Evolutionary conservation across 2,888 invertebrate genomes (phyloP).

Genomic region (Amblyjoppa fuscipennis): DNA sequence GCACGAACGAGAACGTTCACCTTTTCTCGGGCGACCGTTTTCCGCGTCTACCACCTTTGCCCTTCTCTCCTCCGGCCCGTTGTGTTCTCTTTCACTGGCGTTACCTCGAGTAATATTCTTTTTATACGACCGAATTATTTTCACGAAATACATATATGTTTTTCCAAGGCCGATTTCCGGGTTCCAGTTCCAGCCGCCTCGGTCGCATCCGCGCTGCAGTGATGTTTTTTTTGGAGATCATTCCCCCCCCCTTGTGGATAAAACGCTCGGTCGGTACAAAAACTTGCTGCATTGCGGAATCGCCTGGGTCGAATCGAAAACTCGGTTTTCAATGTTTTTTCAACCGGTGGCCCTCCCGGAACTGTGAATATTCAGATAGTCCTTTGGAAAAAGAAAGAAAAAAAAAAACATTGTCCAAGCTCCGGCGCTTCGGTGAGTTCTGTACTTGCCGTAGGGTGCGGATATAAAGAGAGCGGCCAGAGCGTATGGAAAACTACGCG

Average conservation of each 20-base stretch:
- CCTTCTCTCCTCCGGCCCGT: conserved; percentile 5
- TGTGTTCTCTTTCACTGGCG: neutral
- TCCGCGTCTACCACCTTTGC: neutral
- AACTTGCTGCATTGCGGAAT: conserved; percentile 34
- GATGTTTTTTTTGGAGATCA: neutral
- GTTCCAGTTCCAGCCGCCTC: neutral
- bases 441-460: neutral
- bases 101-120: conserved; percentile 1
- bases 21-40: conserved; percentile 24
- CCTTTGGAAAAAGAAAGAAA: neutral
- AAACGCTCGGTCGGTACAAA: conserved; percentile 13
- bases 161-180: neutral
- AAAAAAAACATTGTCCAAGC: conserved; percentile 8
- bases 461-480: neutral
- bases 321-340: conserved; percentile 45
- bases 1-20: conserved; percentile 27
- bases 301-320: conserved; percentile 35
- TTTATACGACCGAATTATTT: neutral
- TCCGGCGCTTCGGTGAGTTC: conserved; percentile 16
- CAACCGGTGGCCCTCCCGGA: conserved; percentile 11
- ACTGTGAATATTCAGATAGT: conserved; percentile 58
- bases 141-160: neutral
- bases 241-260: neutral
- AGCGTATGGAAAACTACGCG: neutral
- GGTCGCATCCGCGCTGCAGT: neutral